Evolutionary conservation across 1,140 invertebrate genomes (phyloP).

Genomic region (Orchesella cincta): DNA sequence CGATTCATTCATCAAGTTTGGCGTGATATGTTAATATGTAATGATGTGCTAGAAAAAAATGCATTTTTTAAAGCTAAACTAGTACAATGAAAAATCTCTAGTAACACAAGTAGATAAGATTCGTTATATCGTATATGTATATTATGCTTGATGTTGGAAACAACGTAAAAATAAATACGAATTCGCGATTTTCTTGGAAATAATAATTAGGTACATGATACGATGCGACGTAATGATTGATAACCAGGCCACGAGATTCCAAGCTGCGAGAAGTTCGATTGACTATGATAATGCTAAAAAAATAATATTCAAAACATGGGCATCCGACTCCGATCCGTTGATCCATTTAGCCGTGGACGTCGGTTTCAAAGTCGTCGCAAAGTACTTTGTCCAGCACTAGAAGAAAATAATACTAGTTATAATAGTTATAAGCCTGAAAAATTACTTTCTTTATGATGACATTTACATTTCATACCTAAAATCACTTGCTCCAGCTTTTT

Average conservation of each 20-base stretch:
- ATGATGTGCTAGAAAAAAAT: too few relatives aligned
- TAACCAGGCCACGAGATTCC: background rate
- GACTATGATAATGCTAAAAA: too few relatives aligned
- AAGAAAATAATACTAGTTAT: constrained; percentile 41
- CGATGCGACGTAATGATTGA: background rate
- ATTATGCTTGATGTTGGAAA: too few relatives aligned
- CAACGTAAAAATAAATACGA: background rate
- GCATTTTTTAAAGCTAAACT: too few relatives aligned
- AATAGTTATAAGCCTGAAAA: too few relatives aligned
- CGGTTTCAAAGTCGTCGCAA: constrained; percentile 54
- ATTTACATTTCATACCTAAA: constrained; percentile 57
- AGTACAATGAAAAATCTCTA: background rate
- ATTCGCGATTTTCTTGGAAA: background rate
- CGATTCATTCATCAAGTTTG: too few relatives aligned
- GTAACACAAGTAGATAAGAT: too few relatives aligned
- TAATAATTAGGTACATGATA: background rate
- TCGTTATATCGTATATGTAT: too few relatives aligned
- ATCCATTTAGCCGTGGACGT: constrained; percentile 37
- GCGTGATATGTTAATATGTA: too few relatives aligned
- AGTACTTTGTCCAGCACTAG: constrained; percentile 57
- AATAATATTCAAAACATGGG: too few relatives aligned
- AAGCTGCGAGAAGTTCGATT: background rate
- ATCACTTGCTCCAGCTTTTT: constrained; percentile 64
- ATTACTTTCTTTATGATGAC: background rate
- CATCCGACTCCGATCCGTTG: background rate